Evolutionary conservation across 2,888 invertebrate genomes (phyloP), one percentile per base, ranked within the genome.

Genomic region (Calliphora vomitoria): DNA sequence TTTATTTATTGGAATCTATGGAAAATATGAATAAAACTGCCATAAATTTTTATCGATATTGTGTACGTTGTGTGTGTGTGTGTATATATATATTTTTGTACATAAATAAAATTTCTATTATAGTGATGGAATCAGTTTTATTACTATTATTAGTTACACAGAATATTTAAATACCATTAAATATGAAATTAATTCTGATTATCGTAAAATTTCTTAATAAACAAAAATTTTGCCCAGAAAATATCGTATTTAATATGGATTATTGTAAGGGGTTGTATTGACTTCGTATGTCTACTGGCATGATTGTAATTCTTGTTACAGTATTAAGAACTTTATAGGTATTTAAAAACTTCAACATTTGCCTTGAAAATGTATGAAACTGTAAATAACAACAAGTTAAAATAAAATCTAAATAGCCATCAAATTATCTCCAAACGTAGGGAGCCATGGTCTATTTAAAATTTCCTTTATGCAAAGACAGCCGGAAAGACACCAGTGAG

Each of bases 401-500:
- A 15, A 15, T 50, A 15, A 50, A 50, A 15, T 15, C 11, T 50
- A 55, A 55, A 55, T 13, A 55, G 55, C 55, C 1, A 15, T 50
- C 13, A 50, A 50, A 55, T 55, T 55, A 20, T 55, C 20, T 55
- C 6, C 8, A 55, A 50, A n/a, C 50, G 1, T n/a, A 50, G n/a
- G 50, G n/a, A 71, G 38, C 38, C 11, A 38, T 38, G 35, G 35
- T 71, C 6, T 55, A 8, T 41, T 41, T 41, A 31, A 41, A 55
- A 38, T 15, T 38, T 38, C 55, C n/a, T n/a, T 74, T 60, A 20
- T 10, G 15, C 6, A 25, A 25, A 58, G n/a, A 15, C 58, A 60
- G 31, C 15, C 74, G 60, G 60, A 62, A 75, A n/a, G 47, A 13
- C 75, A 62, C 18, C n/a, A 35, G 31, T 75, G 31, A 47, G 25